Evolutionary conservation across 2,888 invertebrate genomes (phyloP), one percentile per base, ranked within the genome.

Genomic region (Drosophila hamatofila): DNA sequence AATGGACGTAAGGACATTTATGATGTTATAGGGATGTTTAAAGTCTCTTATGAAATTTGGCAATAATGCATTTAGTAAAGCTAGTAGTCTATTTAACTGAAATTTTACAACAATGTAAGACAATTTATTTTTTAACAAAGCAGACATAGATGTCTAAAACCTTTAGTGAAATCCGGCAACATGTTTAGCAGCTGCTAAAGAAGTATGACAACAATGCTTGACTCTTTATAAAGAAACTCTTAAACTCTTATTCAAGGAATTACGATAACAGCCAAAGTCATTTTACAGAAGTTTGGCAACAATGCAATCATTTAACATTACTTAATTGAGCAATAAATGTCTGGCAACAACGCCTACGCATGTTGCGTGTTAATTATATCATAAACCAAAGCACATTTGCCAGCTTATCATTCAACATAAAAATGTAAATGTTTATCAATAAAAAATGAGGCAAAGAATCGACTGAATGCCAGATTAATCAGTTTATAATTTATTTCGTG

Each of bases 401-500:
- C n/a, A 16, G 35, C 21, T 42, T 39, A 49, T 49, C 27, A 57
- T 37, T n/a, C 27, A 14, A 11, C 57, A 48, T 30, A 21, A 33
- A 37, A 18, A 30, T 30, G 30, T 49, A 66, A 66, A 51, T 48
- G 33, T 23, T 41, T 49, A 35, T 49, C 66, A 65, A 33, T 66
- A 30, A 58, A 52, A 48, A 58, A 21, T 14, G 35, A 35, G 35
- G 35, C 35, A 58, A 75, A 42, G n/a, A 42, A 41, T 46, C 52
- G 52, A 55, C 52, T 67, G 56, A 71, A 39, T 41, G 54, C 33
- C 46, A 74, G 79, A 84, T 80, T 85, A 78, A 78, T 88, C 81
- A 76, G 78, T 80, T 74, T 78, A 75, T 86, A 80, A 86, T 85
- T 88, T 75, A 73, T 67, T 84, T 83, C 83, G 55, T 37, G 71